These are phyloP conservation scores for Mesorhabditis belari DNA, from an alignment of 2,888 invertebrate genomes.

Conservation along the genomic window DNA sequence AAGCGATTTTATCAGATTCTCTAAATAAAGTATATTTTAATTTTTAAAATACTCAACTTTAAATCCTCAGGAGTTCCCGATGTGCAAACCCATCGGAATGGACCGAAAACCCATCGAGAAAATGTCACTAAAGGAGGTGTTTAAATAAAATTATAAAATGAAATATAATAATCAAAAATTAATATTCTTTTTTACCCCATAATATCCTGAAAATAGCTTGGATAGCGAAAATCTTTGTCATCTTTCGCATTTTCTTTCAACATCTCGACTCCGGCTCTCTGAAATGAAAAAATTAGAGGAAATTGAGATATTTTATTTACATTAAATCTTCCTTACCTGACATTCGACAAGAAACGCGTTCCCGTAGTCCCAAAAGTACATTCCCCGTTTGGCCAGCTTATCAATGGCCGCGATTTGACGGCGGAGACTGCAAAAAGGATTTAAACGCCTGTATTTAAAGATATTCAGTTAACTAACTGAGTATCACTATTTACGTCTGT, in stretches of 20 bases:
- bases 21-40: constrained; percentile 14
- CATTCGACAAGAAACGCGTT: background rate
- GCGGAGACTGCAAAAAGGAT: constrained; percentile 55
- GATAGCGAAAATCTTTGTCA: constrained; percentile 60
- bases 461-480: too few relatives aligned
- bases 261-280: constrained; percentile 60
- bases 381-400: constrained; percentile 57
- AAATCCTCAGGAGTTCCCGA: constrained; percentile 59
- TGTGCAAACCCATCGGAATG: constrained; percentile 65
- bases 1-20: constrained; percentile 60
- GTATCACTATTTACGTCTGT: too few relatives aligned
- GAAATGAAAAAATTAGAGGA: constrained; percentile 63
- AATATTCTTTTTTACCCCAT: constrained; percentile 61
- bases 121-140: constrained; percentile 57
- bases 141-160: background rate
- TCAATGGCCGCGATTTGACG: constrained; percentile 63
- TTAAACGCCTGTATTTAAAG: background rate
- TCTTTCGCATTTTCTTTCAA: constrained; percentile 53
- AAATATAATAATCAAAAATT: too few relatives aligned
- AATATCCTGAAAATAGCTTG: constrained; percentile 64
- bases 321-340: constrained; percentile 1
- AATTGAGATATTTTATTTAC: too few relatives aligned
- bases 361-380: constrained; percentile 65
- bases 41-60: background rate
- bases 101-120: constrained; percentile 66